Percentiles rank a stretch among this genome's conserved stretches.
These are phyloP conservation scores for Sminthurinus aureus DNA, from an alignment of 2,888 invertebrate genomes.

Conservation along the genomic window DNA sequence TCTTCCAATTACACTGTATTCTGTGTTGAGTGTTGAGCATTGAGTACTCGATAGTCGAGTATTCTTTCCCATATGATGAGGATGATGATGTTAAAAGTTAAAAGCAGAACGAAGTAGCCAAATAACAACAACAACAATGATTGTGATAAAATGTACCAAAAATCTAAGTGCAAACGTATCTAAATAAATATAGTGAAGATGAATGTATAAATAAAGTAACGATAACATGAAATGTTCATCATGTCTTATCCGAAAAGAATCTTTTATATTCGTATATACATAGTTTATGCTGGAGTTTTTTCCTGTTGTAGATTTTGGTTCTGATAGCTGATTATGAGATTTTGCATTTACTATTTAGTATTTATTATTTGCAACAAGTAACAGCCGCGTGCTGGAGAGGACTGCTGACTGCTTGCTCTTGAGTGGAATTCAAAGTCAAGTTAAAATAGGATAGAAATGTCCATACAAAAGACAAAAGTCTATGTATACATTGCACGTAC, in stretches of 20 bases:
- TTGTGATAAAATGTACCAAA: background rate
- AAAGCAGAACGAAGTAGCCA: background rate
- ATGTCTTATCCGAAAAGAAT: background rate
- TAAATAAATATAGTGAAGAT: background rate
- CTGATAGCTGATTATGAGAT: no score
- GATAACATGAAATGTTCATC: background rate
- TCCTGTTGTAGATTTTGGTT: background rate
- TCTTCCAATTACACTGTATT: background rate
- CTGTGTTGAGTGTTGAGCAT: background rate
- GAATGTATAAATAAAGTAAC: background rate
- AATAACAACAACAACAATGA: conserved; percentile 11
- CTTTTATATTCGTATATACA: background rate
- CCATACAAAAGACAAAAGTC: background rate
- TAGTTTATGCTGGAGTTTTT: background rate
- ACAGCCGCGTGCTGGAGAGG: no score
- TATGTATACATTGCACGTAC: background rate
- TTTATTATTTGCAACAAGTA: no score
- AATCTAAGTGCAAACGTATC: background rate
- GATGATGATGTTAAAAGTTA: background rate
- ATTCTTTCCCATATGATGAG: background rate
- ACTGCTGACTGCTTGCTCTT: no score
- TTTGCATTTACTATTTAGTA: no score
- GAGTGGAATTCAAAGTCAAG: background rate
- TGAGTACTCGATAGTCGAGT: background rate
- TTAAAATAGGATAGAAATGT: background rate